phyloP scores from a whole-genome alignment of 2,888 invertebrate genomes.

The Drosophila multiciliata region DNA sequence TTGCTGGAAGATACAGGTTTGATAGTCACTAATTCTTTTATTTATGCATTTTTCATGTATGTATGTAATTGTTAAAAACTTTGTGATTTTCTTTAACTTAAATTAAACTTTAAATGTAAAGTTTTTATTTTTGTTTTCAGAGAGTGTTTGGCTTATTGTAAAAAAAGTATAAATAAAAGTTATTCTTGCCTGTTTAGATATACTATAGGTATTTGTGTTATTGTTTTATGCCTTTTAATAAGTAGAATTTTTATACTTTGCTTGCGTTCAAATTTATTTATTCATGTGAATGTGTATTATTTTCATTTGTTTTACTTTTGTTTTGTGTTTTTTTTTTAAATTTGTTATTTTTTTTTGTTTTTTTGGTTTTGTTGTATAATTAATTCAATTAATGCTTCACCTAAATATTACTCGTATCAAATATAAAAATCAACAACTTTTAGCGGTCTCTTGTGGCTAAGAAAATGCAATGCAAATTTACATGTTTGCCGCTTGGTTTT shows the following conservation, averaged over 20 bases:
- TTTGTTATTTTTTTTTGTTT: slow-evolving; percentile 14
- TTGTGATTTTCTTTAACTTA: slow-evolving; percentile 47
- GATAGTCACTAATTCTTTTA: slow-evolving; percentile 85
- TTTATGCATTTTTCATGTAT: slow-evolving; percentile 65
- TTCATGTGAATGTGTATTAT: slow-evolving; percentile 47
- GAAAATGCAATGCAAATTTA: slow-evolving; percentile 73
- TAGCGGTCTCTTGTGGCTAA: slow-evolving; percentile 75
- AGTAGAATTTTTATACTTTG: slow-evolving; percentile 44
- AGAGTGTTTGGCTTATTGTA: slow-evolving; percentile 51
- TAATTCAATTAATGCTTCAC: slow-evolving; percentile 80
- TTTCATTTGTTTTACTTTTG: slow-evolving; percentile 27
- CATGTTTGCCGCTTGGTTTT: slow-evolving; percentile 47
- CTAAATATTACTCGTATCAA: slow-evolving; percentile 85
- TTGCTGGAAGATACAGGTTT: slow-evolving; percentile 85
- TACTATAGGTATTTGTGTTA: slow-evolving; percentile 64
- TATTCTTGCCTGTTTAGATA: slow-evolving; percentile 52
- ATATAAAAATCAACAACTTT: slow-evolving; percentile 85
- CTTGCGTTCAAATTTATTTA: slow-evolving; percentile 54
- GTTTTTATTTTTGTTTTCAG: slow-evolving; percentile 26
- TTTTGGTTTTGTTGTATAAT: slow-evolving; percentile 75
- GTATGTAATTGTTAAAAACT: slow-evolving; percentile 59
- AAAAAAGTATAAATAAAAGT: slow-evolving; percentile 80
- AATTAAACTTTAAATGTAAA: slow-evolving; percentile 29
- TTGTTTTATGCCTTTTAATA: slow-evolving; percentile 78
- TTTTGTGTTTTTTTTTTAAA: slow-evolving; percentile 7